Base-by-base conservation (phyloP, 1,140 invertebrate genomes). In the Drosophila bocqueti region DNA sequence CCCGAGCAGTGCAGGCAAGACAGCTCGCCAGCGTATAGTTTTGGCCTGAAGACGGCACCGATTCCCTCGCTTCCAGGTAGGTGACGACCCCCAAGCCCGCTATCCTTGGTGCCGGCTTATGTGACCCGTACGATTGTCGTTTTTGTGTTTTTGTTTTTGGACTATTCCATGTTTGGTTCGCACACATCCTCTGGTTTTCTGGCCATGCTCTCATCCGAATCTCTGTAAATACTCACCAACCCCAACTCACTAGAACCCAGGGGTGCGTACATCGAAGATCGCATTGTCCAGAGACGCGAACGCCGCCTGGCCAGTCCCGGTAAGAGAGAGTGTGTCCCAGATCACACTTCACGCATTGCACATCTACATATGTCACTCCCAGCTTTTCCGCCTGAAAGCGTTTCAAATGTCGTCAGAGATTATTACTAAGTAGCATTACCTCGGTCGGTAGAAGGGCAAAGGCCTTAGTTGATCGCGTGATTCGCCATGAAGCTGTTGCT, bases 1-100 rank as follows among this genome's bases (percentile, higher is more conserved):
- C 94, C 95, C 15, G 96, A 96, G 77, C 95, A 95, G 76, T 94
- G 95, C 26, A 95, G 95, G 46, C 91, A 95, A 43, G 95, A 95
- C 79, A 94, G 93, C 75, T 93, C 95, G 7, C 95, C 95, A 21
- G 87, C 94, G 24, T 95, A 94, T 76, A 95, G 94, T 36, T 95
- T 96, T 78, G 94, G 95, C 24, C 63, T 90, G 5, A 92, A 90
- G 65, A 92, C 91, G 3, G 45, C 68, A 26, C 64, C 80, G 21
- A 83, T 91, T 81, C 85, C 83, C 18, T 68, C 76, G 6, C 68
- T 92, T 50, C 79, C 85, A 78, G 91, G 91, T 92, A 83, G 75
- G 91, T 91, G 24, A 42, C 16, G 15, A 40, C 31, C 43, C 9
- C n/a, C 1, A 9, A 45, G n/a, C n/a, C 10, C 54, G 46, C 42